A percentile compares a stretch with the other conserved stretches of the same genome.
phyloP scores from a whole-genome alignment of 2,797 vertebrate genomes.

The Diceros bicornis region DNA sequence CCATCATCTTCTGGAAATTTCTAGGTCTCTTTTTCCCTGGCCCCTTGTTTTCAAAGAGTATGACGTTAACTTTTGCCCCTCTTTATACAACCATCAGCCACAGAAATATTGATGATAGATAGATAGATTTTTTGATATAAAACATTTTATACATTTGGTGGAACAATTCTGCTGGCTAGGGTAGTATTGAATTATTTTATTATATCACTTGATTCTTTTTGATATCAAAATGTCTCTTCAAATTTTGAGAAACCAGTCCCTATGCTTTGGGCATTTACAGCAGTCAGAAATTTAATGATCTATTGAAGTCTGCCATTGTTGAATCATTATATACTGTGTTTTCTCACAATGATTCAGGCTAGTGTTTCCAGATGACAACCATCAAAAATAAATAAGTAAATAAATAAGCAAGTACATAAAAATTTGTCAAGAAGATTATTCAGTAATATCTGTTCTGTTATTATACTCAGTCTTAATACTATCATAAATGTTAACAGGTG shows the following conservation, averaged over 20 bases:
- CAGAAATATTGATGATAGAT: neutral
- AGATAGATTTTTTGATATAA: neutral
- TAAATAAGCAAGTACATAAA: neutral
- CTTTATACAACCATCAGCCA: neutral
- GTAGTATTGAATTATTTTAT: neutral
- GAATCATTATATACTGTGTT: neutral
- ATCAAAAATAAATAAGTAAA: neutral
- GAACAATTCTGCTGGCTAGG: neutral
- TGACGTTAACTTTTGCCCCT: neutral
- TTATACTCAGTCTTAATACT: slow-evolving; percentile 26
- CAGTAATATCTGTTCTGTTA: slow-evolving; percentile 48
- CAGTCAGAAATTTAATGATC: neutral
- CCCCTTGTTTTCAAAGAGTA: neutral
- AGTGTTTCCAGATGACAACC: neutral
- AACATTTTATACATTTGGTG: neutral
- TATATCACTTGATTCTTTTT: neutral
- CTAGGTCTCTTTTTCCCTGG: neutral
- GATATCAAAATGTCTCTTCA: neutral
- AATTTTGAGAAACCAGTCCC: neutral
- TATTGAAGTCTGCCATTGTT: neutral
- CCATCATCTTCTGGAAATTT: neutral
- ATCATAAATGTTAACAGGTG: slow-evolving; percentile 49
- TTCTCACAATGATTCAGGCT: neutral
- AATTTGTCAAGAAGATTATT: neutral
- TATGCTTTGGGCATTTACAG: slow-evolving; percentile 33